phyloP scores from a whole-genome alignment of 2,113 vertebrate genomes.

The Calidris pygmaea region DNA sequence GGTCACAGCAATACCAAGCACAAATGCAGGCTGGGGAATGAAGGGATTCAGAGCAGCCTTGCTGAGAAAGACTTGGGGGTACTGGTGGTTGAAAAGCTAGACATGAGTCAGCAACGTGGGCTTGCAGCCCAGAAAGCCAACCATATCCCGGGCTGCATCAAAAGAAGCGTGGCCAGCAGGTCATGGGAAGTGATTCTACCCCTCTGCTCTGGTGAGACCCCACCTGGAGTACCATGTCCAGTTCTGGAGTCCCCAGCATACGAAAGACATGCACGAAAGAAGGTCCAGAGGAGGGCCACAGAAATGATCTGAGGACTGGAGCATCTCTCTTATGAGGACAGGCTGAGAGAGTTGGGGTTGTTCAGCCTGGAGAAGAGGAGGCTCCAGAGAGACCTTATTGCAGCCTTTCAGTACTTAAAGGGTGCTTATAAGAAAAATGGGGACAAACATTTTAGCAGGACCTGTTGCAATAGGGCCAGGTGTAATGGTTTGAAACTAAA shows the following conservation, averaged over 20 bases:
- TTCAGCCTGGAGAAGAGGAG: neutral
- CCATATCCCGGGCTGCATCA: neutral
- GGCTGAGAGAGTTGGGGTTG: neutral
- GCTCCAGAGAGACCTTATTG: neutral
- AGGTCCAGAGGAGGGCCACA: neutral
- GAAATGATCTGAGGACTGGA: neutral
- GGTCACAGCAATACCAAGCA: too few species aligned
- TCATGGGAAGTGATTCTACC: neutral
- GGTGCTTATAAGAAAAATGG: neutral
- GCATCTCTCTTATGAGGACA: neutral
- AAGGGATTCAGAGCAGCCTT: neutral
- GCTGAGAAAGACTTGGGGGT: neutral
- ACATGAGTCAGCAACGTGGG: neutral
- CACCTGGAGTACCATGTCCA: neutral
- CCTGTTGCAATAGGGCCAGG: neutral
- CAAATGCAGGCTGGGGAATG: neutral
- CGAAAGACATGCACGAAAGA: neutral
- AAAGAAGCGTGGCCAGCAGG: neutral
- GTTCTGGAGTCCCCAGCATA: neutral
- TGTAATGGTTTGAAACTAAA: neutral
- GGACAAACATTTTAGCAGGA: neutral
- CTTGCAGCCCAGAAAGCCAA: neutral
- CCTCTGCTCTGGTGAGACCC: neutral
- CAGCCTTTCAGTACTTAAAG: neutral
- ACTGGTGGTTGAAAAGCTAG: neutral